Conservation (phyloP, 2,888 invertebrate species). For the Habrosyne pyritoides region DNA sequence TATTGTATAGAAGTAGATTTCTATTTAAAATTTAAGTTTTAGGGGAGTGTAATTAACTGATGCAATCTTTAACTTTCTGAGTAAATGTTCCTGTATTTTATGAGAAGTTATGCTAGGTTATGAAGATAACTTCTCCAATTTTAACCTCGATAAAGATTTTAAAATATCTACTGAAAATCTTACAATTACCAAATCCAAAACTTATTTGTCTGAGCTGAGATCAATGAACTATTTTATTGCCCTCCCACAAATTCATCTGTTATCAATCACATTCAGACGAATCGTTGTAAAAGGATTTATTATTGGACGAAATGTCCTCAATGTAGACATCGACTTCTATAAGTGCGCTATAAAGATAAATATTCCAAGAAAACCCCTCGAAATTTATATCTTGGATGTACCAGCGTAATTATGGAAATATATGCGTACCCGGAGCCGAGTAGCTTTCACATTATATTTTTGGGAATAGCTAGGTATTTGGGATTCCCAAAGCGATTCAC, state of each 20-base stretch:
- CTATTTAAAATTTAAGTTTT: no score
- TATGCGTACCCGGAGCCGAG: not conserved
- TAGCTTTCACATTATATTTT: constrained; percentile 1
- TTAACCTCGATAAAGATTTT: no score
- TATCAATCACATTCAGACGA: not conserved
- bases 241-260: not conserved
- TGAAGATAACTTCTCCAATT: no score
- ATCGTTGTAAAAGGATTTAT: not conserved
- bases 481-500: not conserved
- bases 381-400: not conserved
- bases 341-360: constrained; percentile 2
- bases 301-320: not conserved
- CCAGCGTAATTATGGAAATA: not conserved
- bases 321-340: not conserved
- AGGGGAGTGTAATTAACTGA: no score
- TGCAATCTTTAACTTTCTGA: no score
- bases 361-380: not conserved
- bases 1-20: no score
- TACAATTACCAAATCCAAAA: no score
- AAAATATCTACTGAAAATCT: no score
- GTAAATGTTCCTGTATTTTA: no score
- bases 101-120: no score
- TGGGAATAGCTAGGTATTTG: not conserved
- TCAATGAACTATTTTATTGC: not conserved
- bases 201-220: not conserved